A percentile compares a stretch with the other conserved stretches of the same genome.
Evolutionary conservation across 2,888 invertebrate genomes (phyloP).

Genomic region (Zygothrica quintamaculata): DNA sequence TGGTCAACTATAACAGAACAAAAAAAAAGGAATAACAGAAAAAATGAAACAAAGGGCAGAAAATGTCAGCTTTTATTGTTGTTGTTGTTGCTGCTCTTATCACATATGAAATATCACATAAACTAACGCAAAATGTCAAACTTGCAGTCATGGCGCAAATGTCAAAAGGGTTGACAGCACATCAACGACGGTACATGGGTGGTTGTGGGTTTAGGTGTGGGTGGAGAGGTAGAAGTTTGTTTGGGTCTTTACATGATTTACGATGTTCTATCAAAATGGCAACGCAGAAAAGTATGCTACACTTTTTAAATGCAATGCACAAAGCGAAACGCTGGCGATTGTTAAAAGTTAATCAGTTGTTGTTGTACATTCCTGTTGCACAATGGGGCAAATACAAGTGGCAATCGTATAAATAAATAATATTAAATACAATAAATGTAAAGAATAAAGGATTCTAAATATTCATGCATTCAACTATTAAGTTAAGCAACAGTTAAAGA

Average conservation of each 20-base stretch:
- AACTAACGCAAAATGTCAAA: conserved; percentile 78
- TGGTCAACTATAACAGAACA: conserved; percentile 31
- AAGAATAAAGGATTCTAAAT: no score
- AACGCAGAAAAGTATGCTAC: conserved; percentile 67
- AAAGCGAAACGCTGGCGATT: conserved; percentile 45
- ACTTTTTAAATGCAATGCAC: conserved; percentile 70
- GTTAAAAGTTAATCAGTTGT: conserved; percentile 79
- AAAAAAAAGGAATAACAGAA: conserved; percentile 12
- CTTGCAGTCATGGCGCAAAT: conserved; percentile 65
- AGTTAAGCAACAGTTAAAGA: no score
- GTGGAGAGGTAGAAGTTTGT: conserved; percentile 10
- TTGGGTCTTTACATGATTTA: conserved; percentile 59
- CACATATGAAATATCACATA: conserved; percentile 77
- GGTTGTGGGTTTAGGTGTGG: background rate
- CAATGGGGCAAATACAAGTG: background rate
- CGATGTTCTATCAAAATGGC: conserved; percentile 68
- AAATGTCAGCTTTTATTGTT: conserved; percentile 61
- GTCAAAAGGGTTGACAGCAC: conserved; percentile 66
- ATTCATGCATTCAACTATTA: no score
- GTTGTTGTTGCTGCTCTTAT: conserved; percentile 54
- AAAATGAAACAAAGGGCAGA: conserved; percentile 11
- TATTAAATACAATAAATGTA: no score
- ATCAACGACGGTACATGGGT: background rate
- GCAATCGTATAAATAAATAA: background rate
- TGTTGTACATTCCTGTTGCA: conserved; percentile 17